phyloP scores from a whole-genome alignment of 2,888 invertebrate genomes.

The Drosophila colorata region DNA sequence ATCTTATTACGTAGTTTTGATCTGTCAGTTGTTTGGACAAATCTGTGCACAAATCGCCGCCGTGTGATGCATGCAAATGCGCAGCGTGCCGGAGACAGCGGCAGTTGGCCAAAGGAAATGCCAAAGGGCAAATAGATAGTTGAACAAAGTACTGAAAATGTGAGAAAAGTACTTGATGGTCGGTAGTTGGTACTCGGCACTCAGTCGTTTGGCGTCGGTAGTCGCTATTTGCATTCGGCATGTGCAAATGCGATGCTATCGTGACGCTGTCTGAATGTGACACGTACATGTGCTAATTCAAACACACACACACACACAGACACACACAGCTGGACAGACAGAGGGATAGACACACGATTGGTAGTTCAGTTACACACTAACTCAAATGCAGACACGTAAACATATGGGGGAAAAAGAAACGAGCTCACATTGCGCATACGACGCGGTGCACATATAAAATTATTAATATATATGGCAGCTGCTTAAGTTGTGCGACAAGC shows the following conservation, averaged over 20 bases:
- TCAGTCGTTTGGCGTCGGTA: conserved; percentile 1
- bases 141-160: conserved; percentile 41
- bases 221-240: conserved; percentile 52
- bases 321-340: conserved; percentile 7
- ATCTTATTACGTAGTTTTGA: conserved; percentile 11
- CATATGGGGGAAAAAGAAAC: conserved; percentile 34
- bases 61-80: conserved; percentile 39
- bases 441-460: conserved; percentile 63
- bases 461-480: conserved; percentile 48
- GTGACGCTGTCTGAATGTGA: conserved; percentile 54
- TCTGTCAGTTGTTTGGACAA: conserved; percentile 10
- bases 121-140: conserved; percentile 46
- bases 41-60: conserved; percentile 29
- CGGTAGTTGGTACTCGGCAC: conserved; percentile 6
- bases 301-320: conserved; percentile 32
- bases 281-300: conserved; percentile 76
- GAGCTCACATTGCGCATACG: conserved; percentile 65
- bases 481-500: conserved; percentile 16
- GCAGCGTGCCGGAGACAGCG: neutral
- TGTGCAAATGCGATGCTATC: conserved; percentile 62
- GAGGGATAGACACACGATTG: conserved; percentile 17
- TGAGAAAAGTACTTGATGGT: conserved; percentile 30
- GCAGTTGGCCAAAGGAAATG: conserved; percentile 27
- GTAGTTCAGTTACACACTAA: conserved; percentile 34
- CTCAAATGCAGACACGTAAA: conserved; percentile 53